A percentile compares a stretch with the other conserved stretches of the same genome.
Conservation (phyloP, 2,113 vertebrate genomes). For the Rana temporaria region DNA sequence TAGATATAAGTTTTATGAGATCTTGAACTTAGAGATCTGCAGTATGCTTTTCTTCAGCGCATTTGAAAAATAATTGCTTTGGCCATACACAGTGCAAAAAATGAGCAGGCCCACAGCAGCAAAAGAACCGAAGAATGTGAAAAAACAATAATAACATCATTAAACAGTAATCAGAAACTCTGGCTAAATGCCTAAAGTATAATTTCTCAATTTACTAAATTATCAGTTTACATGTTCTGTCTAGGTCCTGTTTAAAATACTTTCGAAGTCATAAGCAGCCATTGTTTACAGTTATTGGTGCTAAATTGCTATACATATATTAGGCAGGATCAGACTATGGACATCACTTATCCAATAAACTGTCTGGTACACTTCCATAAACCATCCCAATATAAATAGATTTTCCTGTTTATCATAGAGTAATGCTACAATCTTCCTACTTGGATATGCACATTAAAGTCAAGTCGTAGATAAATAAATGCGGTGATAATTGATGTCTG, state of each 20-base stretch:
- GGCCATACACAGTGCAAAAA: no score
- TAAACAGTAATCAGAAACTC: neutral
- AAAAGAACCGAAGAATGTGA: no score
- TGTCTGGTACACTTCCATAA: conserved; percentile 36
- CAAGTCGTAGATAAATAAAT: conserved; percentile 21
- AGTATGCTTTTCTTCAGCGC: no score
- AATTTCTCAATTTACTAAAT: neutral
- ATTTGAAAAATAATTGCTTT: no score
- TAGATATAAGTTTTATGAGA: no score
- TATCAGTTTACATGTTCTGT: conserved; percentile 11
- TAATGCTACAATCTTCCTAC: conserved; percentile 21
- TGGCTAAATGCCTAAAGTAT: neutral
- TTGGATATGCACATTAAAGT: conserved; percentile 27
- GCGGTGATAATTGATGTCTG: conserved; percentile 26
- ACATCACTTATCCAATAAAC: conserved; percentile 33
- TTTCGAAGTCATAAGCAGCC: neutral
- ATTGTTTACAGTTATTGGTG: conserved; percentile 20
- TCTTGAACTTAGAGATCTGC: no score
- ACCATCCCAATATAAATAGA: conserved; percentile 32
- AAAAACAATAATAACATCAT: no score
- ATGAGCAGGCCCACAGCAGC: no score
- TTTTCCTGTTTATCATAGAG: conserved; percentile 32
- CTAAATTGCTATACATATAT: neutral
- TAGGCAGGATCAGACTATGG: conserved; percentile 27
- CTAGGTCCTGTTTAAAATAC: neutral